Evolutionary conservation across 2,113 vertebrate species (phyloP), one percentile per base, ranked within the genome.

Genomic region (Cranoglanis bouderius): DNA sequence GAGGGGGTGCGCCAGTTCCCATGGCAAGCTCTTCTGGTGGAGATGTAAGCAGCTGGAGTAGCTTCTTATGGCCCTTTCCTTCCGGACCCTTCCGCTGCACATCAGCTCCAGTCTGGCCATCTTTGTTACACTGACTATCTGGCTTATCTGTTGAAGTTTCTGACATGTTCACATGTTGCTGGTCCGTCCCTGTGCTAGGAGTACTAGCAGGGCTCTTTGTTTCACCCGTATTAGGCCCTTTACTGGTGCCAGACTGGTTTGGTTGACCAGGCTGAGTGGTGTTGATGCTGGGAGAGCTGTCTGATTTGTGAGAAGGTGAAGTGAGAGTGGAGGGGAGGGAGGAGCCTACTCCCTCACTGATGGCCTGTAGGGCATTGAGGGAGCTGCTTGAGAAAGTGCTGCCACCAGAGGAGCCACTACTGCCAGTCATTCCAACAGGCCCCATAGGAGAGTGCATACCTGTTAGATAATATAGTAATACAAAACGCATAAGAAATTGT

Each of bases 301-400:
- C 98, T 10, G 97, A 59, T 90, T 97, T 99, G 92, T 98, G 96
- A 59, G 96, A 95, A 0, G 98, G 97, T 16, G 98, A 99, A 84
- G 97, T 97, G 90, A 99, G 96, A 0, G 98, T 96, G 12, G 98
- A 98, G 61, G 97, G 92, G 88, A 98, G 95, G 3, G 98, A 97
- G 84, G 97, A 99, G 67, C 98, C 98, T 84, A 99, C 97, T 0
- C 98, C 98, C 89, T 99, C 98, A 82, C 98, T 99, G 87, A 99
- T 99, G 90, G 98, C 98, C 94, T 99, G 98, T 80, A 99, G 96
- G 89, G 98, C 98, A 81, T 98, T 99, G 65, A 99, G 95, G 9
- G 98, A 99, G 92, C 97, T 99, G 94, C 98, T 99, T 75, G 98
- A 99, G 93, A 98, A 99, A 87, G 92, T 96, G 92, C 93, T 95